Base-by-base conservation (phyloP, 2,888 invertebrate genomes). In the Yponomeuta malinellus region DNA sequence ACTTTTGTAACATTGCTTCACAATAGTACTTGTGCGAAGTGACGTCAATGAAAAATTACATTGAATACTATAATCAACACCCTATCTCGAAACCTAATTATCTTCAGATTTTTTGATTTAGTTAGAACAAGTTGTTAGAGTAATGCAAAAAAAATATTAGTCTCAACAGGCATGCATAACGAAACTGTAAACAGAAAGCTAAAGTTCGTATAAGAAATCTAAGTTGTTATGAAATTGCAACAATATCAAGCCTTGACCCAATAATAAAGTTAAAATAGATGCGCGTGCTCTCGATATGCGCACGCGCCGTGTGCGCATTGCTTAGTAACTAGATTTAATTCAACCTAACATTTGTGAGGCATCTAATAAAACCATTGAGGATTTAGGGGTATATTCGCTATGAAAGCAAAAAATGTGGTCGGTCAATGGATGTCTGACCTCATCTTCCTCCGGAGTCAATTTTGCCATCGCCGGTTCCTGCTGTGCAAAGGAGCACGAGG, bases 221-320 rank as follows among this genome's bases (percentile, higher is more conserved):
- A 43, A 43, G 43, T 43, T 43, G 43, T 43, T 43, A 48, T 65
- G 37, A 71, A 64, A 65, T 63, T 79, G 83, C 83, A 77, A 68
- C 59, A 67, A 71, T 67, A 67, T 67, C 31, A 33, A 64, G 33
- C 90, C 90, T 89, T 91, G 91, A 89, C 91, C 90, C 82, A 84
- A 87, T 89, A 88, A 86, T 82, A 79, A 82, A 78, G 80, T 85
- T 81, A 88, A 90, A 90, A 91, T 90, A 90, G 89, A 89, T 83
- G 81, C 85, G 82, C 85, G 85, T 85, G 88, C 84, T 87, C 90
- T 81, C 85, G 81, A 85, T 86, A 83, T 83, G 79, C 78, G 77
- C 77, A 81, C 79, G 81, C 83, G 82, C 84, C 86, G 78, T 59
- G 52, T 12, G 52, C 82, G 82, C 83, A 81, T 81, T 84, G 83